Conservation (phyloP, 1,140 invertebrate genomes). For the Hyphantria cunea region DNA sequence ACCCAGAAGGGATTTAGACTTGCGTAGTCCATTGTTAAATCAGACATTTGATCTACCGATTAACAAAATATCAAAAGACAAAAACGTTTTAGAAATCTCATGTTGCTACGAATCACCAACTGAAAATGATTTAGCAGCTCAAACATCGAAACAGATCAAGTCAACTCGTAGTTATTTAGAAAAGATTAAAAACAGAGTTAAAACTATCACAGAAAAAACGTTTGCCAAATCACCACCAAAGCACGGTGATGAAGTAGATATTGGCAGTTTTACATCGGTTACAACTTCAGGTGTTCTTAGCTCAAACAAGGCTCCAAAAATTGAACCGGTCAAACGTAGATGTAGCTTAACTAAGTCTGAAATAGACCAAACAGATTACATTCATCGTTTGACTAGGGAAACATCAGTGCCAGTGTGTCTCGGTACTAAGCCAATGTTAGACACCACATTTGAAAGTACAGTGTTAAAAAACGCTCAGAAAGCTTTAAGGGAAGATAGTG, state of each 20-base stretch:
- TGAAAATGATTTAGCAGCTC: slow-evolving; percentile 70
- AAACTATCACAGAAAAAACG: slow-evolving; percentile 80
- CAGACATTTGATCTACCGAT: slow-evolving; percentile 52
- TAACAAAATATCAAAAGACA: slow-evolving; percentile 72
- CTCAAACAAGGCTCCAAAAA: slow-evolving; percentile 64
- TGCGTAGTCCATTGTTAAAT: slow-evolving; percentile 51
- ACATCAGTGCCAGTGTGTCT: slow-evolving; percentile 56
- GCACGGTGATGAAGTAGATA: slow-evolving; percentile 64
- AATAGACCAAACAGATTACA: slow-evolving; percentile 83
- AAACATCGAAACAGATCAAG: slow-evolving; percentile 77
- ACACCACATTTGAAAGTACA: slow-evolving; percentile 67
- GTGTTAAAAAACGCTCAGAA: slow-evolving; percentile 69
- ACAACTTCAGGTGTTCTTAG: slow-evolving; percentile 84
- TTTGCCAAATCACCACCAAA: slow-evolving; percentile 71
- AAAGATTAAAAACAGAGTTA: slow-evolving; percentile 82
- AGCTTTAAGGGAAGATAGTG: slow-evolving; percentile 54
- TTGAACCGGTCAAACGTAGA: slow-evolving; percentile 49
- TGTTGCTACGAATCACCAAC: slow-evolving; percentile 82
- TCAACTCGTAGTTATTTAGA: slow-evolving; percentile 82
- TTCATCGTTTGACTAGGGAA: slow-evolving; percentile 61
- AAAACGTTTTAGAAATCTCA: slow-evolving; percentile 84
- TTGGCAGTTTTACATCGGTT: slow-evolving; percentile 83
- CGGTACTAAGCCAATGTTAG: slow-evolving; percentile 53
- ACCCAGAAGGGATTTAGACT: slow-evolving; percentile 56
- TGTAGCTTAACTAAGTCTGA: slow-evolving; percentile 84